Conservation (phyloP, 2,797 vertebrate species). For the Oreortyx pictus region DNA sequence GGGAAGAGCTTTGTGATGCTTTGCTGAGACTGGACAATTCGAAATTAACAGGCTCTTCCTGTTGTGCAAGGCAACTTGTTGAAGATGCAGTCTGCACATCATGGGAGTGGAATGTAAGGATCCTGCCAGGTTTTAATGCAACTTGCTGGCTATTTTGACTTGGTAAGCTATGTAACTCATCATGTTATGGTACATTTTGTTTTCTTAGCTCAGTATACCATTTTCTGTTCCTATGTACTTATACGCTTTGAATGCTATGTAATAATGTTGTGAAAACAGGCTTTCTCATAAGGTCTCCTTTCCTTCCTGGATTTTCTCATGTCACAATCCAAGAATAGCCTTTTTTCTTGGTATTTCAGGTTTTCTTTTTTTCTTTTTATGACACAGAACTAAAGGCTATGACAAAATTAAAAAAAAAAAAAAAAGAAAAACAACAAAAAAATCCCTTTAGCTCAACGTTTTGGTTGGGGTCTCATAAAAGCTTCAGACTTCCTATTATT, state of each 20-base stretch:
- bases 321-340: not conserved
- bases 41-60: accelerated
- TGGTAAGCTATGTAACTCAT: not conserved
- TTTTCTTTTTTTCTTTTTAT: accelerated
- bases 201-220: not conserved
- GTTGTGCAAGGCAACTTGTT: not conserved
- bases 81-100: not conserved
- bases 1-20: not conserved
- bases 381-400: not conserved
- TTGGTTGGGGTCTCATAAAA: constrained; percentile 14
- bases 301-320: constrained; percentile 46
- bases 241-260: not conserved
- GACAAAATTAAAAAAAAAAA: not conserved
- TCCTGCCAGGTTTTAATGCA: constrained; percentile 1
- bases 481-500: not conserved
- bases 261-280: constrained; percentile 1
- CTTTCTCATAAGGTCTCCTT: constrained; percentile 35
- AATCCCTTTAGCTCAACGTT: not conserved
- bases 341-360: constrained; percentile 36
- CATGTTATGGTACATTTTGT: not conserved
- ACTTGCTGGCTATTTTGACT: not conserved
- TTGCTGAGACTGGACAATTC: not conserved
- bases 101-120: not conserved
- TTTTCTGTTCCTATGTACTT: not conserved
- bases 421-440: too few relatives aligned